Evolutionary conservation across 2,888 invertebrate genomes (phyloP).

Genomic region (Autographa gamma): DNA sequence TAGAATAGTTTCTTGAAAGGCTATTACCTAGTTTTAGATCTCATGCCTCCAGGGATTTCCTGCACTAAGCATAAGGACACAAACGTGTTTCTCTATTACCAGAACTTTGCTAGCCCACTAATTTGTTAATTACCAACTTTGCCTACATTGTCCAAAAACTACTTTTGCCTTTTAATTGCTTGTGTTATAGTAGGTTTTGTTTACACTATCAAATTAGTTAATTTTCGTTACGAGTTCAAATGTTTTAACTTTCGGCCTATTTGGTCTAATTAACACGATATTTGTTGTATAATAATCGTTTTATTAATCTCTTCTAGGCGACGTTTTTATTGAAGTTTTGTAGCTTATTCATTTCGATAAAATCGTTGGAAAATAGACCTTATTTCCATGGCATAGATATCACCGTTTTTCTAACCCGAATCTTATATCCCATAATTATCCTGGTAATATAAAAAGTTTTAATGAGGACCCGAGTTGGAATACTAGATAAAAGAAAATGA

Average conservation of each 20-base stretch:
- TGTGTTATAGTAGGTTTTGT: slow-evolving; percentile 56
- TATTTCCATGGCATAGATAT: not conserved
- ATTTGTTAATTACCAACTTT: slow-evolving; percentile 57
- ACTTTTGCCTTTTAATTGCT: slow-evolving; percentile 60
- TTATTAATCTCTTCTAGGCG: slow-evolving; percentile 42
- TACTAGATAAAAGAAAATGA: slow-evolving; percentile 4
- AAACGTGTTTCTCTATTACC: slow-evolving; percentile 39
- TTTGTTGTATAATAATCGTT: slow-evolving; percentile 56
- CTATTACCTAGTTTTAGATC: slow-evolving; percentile 35
- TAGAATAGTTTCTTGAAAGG: slow-evolving; percentile 24
- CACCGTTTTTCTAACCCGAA: not conserved
- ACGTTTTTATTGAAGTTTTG: slow-evolving; percentile 3
- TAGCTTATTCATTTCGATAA: not conserved
- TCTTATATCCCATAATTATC: slow-evolving; percentile 3
- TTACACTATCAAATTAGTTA: slow-evolving; percentile 61
- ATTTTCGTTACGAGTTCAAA: slow-evolving; percentile 46
- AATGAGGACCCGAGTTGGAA: not conserved
- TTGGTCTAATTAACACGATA: slow-evolving; percentile 43
- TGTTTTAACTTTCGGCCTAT: slow-evolving; percentile 12
- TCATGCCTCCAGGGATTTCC: slow-evolving; percentile 42
- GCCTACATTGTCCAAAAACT: slow-evolving; percentile 43
- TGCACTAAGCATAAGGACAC: slow-evolving; percentile 40
- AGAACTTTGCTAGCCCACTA: slow-evolving; percentile 37
- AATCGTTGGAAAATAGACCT: not conserved
- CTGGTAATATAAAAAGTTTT: not conserved